phyloP scores from a whole-genome alignment of 2,113 vertebrate species.

The Seriola dumerili region DNA sequence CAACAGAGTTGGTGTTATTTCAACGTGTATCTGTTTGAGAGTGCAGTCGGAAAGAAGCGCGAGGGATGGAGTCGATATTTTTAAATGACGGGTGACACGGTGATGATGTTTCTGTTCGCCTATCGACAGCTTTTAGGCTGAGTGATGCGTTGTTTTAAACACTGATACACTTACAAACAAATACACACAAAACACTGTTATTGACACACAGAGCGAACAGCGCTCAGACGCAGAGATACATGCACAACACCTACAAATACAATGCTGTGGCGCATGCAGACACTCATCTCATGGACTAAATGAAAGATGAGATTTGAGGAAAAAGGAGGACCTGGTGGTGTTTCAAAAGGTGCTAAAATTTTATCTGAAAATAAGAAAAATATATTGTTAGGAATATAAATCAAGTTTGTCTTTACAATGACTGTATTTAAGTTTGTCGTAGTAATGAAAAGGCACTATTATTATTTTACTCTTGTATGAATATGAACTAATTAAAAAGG shows the following conservation, averaged over 20 bases:
- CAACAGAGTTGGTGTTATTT: constrained; percentile 40
- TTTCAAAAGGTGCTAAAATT: constrained; percentile 99
- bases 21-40: constrained; percentile 58
- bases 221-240: constrained; percentile 67
- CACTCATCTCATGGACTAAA: constrained; percentile 86
- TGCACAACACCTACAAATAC: constrained; percentile 69
- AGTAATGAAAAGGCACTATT: constrained; percentile 98
- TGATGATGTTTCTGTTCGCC: constrained; percentile 80
- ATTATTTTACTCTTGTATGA: constrained; percentile 99
- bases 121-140: constrained; percentile 84
- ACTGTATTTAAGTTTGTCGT: constrained; percentile 99
- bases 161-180: constrained; percentile 74
- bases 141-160: constrained; percentile 75
- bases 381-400: constrained; percentile 91
- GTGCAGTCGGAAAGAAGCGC: constrained; percentile 48
- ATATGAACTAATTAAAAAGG: constrained; percentile 93
- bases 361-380: constrained; percentile 98
- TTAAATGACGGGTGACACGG: constrained; percentile 77
- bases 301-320: constrained; percentile 81
- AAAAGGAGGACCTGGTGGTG: constrained; percentile 87
- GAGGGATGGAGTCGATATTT: constrained; percentile 57
- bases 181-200: constrained; percentile 77
- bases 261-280: constrained; percentile 85
- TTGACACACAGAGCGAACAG: constrained; percentile 65
- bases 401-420: constrained; percentile 98